Evolutionary conservation across 2,888 invertebrate genomes (phyloP).

Genomic region (Azorinus chamasolen): DNA sequence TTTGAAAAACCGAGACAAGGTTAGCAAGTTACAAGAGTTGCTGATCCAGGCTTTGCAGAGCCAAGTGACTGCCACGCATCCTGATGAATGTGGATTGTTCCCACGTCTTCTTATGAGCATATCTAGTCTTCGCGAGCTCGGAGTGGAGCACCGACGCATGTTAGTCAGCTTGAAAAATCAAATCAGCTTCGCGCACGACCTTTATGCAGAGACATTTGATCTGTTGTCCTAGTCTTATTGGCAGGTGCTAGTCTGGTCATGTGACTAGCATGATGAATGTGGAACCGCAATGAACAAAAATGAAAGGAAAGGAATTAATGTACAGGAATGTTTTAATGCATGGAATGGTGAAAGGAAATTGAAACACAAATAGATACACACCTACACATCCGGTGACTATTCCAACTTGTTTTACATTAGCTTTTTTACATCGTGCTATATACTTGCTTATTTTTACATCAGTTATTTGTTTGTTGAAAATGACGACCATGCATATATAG

Average conservation of each 20-base stretch:
- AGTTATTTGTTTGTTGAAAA: no score
- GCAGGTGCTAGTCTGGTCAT: no score
- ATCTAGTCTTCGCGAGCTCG: constrained; percentile 85
- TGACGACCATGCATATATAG: no score
- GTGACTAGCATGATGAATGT: no score
- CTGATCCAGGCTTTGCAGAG: constrained; percentile 84
- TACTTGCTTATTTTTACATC: constrained; percentile 13
- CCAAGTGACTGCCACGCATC: constrained; percentile 81
- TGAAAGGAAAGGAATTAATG: not conserved
- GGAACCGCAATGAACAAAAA: constrained; percentile 4
- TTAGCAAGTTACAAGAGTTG: constrained; percentile 83
- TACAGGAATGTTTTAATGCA: not conserved
- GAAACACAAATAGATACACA: not conserved
- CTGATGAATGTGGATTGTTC: constrained; percentile 82
- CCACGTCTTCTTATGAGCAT: constrained; percentile 86
- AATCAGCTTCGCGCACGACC: constrained; percentile 83
- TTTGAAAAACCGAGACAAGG: constrained; percentile 83
- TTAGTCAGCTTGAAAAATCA: constrained; percentile 82
- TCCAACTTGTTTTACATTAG: constrained; percentile 12
- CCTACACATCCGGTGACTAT: constrained; percentile 9
- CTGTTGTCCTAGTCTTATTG: constrained; percentile 70
- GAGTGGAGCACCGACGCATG: constrained; percentile 85
- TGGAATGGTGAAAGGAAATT: not conserved
- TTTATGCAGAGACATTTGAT: constrained; percentile 85
- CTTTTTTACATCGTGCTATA: constrained; percentile 14